Base-by-base conservation (phyloP, 1,140 invertebrate species). In the Drosophila pallidifrons region DNA sequence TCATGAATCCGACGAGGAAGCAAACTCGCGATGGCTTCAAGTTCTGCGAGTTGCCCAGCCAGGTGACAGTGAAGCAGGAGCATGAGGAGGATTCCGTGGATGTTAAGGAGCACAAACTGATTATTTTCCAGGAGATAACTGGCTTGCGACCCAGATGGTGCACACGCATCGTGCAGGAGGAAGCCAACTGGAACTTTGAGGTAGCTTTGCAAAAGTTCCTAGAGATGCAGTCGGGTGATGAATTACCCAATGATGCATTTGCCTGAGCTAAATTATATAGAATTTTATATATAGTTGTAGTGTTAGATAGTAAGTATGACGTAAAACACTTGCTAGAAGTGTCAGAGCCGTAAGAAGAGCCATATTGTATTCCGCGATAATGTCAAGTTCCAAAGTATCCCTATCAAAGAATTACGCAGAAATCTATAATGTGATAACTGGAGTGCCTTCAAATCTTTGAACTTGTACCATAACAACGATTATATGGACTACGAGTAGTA, bases 111-210 rank as follows among this genome's bases (percentile, higher is more conserved):
- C 70, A 89, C 32, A 89, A 88, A n/a, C 28, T 92, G 11, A 20
- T 80, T 0, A 32, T 92, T 1, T 90, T 92, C 45, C 76, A 87
- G 13, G 85, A 90, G 52, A 15, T 90, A 2, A 90, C 91, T 1
- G 78, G 76, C 0, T 67, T 92, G 3, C 83, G 77, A 43, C 74
- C 75, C 10, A 57, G 79, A 5, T 92, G 91, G 91, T 91, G 85
- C 45, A 91, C 85, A 5, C 63, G 80, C n/a, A 79, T 91, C 32
- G 67, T 87, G 10, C 64, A 81, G 7, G 82, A 91, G 16, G 68
- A 79, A 13, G 86, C 82, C 8, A 59, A 80, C n/a, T 91, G 91
- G 90, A 51, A 86, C 15, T 73, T 91, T 5, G 67, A 82, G 16
- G 8, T 35, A 1, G 79, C 90, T 0, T 8, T 91, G 0, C 20